These are phyloP conservation scores for Coendou prehensilis DNA, from an alignment of 2,797 vertebrate genomes.

Conservation along the genomic window DNA sequence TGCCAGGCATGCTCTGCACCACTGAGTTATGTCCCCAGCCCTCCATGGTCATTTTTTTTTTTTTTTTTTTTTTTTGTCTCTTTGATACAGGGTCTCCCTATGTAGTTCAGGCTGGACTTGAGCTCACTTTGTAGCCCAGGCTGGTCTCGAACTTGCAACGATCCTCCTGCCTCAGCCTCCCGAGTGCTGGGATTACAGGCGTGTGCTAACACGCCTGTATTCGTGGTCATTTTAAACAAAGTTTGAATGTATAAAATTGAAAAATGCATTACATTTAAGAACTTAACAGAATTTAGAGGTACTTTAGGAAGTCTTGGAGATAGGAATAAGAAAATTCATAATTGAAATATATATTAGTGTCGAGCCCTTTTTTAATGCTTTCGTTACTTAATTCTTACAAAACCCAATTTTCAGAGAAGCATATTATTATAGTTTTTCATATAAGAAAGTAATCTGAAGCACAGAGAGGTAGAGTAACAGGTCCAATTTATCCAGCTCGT, in stretches of 20 bases:
- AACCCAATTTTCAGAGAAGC: not conserved
- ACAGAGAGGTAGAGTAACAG: conserved; percentile 33
- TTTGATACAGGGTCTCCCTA: too few relatives aligned
- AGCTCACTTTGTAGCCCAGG: too few relatives aligned
- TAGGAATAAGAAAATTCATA: conserved; percentile 37
- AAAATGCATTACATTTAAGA: conserved; percentile 46
- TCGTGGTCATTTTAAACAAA: conserved; percentile 42
- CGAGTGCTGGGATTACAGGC: too few relatives aligned
- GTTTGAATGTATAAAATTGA: conserved; percentile 44
- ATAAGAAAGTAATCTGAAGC: not conserved
- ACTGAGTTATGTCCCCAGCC: too few relatives aligned
- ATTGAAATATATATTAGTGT: not conserved
- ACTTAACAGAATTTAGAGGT: conserved; percentile 20
- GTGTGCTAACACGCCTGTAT: too few relatives aligned
- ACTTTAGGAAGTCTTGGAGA: not conserved
- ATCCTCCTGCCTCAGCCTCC: too few relatives aligned
- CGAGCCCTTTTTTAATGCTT: conserved; percentile 16
- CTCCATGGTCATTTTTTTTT: too few relatives aligned
- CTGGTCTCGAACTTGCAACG: too few relatives aligned
- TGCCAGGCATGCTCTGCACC: too few relatives aligned
- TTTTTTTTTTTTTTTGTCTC: too few relatives aligned
- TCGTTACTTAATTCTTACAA: conserved; percentile 11
- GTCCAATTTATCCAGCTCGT: not conserved
- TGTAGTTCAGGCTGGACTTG: too few relatives aligned
- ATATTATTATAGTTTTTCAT: conserved; percentile 45